Conservation (phyloP, 2,797 vertebrate genomes). For the Lepilemur ruficaudatus region DNA sequence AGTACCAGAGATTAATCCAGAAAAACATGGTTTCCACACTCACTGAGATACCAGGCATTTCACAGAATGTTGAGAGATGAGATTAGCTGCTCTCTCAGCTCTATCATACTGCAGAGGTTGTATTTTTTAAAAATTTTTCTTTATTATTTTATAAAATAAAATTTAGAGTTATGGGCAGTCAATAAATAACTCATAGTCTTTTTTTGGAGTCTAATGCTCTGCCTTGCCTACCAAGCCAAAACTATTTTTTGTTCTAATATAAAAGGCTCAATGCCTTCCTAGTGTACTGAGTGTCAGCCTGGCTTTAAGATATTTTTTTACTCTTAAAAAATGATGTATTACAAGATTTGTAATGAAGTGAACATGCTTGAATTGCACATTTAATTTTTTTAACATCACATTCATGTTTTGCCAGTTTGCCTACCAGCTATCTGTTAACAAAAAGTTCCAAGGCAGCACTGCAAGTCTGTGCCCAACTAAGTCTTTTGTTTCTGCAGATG, state of each 20-base stretch:
- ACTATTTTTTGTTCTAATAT: slow-evolving; percentile 65
- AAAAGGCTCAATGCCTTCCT: slow-evolving; percentile 62
- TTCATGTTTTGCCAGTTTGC: slow-evolving; percentile 88
- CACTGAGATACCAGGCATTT: background rate
- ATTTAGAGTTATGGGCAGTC: slow-evolving; percentile 6
- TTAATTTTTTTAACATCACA: slow-evolving; percentile 77
- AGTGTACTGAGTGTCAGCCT: slow-evolving; percentile 63
- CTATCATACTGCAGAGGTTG: background rate
- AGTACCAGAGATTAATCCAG: background rate
- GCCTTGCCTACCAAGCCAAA: slow-evolving; percentile 53
- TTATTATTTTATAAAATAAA: slow-evolving; percentile 37
- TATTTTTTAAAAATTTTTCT: background rate
- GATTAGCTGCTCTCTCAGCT: background rate
- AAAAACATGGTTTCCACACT: background rate
- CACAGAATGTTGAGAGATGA: background rate
- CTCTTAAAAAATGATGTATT: slow-evolving; percentile 74
- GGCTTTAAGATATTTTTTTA: slow-evolving; percentile 75
- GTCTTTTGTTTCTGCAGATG: slow-evolving; percentile 98
- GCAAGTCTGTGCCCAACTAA: slow-evolving; percentile 89
- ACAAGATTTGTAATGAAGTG: slow-evolving; percentile 77
- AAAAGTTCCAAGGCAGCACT: slow-evolving; percentile 87
- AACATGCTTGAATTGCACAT: slow-evolving; percentile 77
- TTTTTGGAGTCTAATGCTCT: slow-evolving; percentile 18
- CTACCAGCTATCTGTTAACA: slow-evolving; percentile 85
- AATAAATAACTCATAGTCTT: slow-evolving; percentile 12